Evolutionary conservation across 1,140 invertebrate genomes (phyloP), one percentile per base, ranked within the genome.

Genomic region (Mizuhopecten yessoensis): DNA sequence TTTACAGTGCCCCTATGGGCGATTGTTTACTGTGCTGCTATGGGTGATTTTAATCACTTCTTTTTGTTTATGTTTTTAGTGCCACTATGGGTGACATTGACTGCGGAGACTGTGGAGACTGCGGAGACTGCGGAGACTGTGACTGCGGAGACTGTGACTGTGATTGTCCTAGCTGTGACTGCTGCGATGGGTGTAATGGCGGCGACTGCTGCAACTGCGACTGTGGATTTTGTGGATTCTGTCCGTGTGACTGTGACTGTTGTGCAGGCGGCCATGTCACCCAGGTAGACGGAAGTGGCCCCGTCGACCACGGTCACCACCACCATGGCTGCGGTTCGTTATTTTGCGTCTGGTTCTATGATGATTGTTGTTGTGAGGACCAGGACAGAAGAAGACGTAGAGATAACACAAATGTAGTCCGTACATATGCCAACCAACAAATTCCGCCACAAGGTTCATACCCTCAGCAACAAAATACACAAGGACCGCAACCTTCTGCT

Each of bases 211-310:
- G 45, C 20, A 20, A 49, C 2, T 49, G 45, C 20, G 20, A 49
- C 45, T 49, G 45, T 49, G 45, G 45, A 75, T 75, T 75, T 75
- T 75, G 57, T 75, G 57, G 57, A 0, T 75, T 75, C 57, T 75
- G 57, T n/a, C 57, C 57, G 5, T 75, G 57, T 75, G 57, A 75
- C 11, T 75, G 57, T 29, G 57, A 29, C n/a, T 75, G 57, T n/a
- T 75, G 57, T 75, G 23, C 5, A 29, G 57, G 42, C 9, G 17
- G 17, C 17, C 9, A 75, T 29, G n/a, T 7, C 9, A 75, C 57
- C 57, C 5, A 75, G 3, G 15, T n/a, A 75, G 57, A 75, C 11
- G 57, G 57, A 2, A n/a, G 2, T 29, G n/a, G 23, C n/a, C 57
- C n/a, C n/a, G 23, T 29, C n/a, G 0, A 75, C 57, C n/a, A 29